Base-by-base conservation (phyloP, 1,140 invertebrate species). In the Chionoecetes opilio region DNA sequence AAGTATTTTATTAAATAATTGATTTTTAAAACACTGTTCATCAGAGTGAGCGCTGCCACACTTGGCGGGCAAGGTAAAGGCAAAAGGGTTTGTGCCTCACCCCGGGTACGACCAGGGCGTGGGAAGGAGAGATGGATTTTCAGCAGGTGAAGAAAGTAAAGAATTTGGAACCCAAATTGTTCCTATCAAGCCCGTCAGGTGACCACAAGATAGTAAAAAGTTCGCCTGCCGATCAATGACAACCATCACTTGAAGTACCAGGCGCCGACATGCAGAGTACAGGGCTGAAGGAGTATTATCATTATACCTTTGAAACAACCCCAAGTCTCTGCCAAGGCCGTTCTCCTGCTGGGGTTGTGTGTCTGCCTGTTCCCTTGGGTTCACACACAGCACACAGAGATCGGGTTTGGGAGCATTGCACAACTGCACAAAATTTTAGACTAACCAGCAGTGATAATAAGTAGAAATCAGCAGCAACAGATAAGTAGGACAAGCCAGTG, bases 181-280 rank as follows among this genome's bases (percentile, higher is more conserved):
- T n/a, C n/a, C n/a, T n/a, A n/a, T n/a, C n/a, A n/a, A n/a, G 32
- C 14, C 9, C 5, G 0, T 82, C 34, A 82, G 8, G 17, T 41
- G n/a, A 0, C 32, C 37, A 84, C 29, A 93, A 46, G n/a, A 31
- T 85, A 82, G 41, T 93, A 93, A 85, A 82, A 93, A 85, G 5
- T 0, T 41, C 29, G 38, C 82, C 82, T 93, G 14, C 32, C 17
- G 14, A 37, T 84, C 3, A 84, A 85, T 46, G 91, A 92, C 91
- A n/a, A n/a, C n/a, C n/a, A n/a, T 92, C 91, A 92, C 91, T 93
- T 38, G 82, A 85, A 53, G 41, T 38, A 32, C 75, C 29, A 75
- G 82, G 31, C 35, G 34, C 91, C 82, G 41, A 84, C 91, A 93
- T 93, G 91, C 91, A 46, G 91, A 92, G 26, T 35, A 84, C 38